Base-by-base conservation (phyloP, 1,140 invertebrate species). In the Bombus confusus region DNA sequence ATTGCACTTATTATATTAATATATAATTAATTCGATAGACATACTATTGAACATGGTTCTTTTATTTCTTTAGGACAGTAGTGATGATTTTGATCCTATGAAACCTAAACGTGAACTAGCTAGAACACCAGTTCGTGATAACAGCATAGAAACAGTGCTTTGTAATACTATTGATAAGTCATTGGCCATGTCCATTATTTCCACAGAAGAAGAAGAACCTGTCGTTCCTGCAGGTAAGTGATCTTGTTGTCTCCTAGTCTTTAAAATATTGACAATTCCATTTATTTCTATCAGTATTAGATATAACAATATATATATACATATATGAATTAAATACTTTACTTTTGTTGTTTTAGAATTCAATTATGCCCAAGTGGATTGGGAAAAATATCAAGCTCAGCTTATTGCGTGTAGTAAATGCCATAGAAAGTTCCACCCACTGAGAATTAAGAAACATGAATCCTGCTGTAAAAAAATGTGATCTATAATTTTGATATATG, bases 401-500 rank as follows among this genome's bases (percentile, higher is more conserved):
- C 86, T 93, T 28, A 76, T 93, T 25, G 22, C 39, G 22, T 93
- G 92, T 31, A 52, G 75, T 41, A 91, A 91, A 79, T 93, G 93
- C 68, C 86, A 88, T 13, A 85, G 93, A 73, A 89, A 86, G 25
- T 93, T 93, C 31, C 89, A 88, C 62, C 91, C 91, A 34, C 22
- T 87, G n/a, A 88, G 93, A 43, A 86, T 93, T 31, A 71, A 88
- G 15, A 91, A 87, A 77, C 92, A 93, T 34, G 72, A 89, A 43
- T 68, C 34, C 25, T 87, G 83, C 31, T 93, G 92, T 34, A 85
- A 89, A 47, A 88, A 85, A 37, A 78, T 91, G 13, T 93, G 73
- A 91, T 39, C 18, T 37, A 22, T 62, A 3, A 52, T 47, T 31
- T 69, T 47, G 18, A 62, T 1, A 62, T 62, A 15, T 8, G 0